Evolutionary conservation across 2,113 vertebrate species (phyloP), one percentile per base, ranked within the genome.

Genomic region (Brevimyrus niger): DNA sequence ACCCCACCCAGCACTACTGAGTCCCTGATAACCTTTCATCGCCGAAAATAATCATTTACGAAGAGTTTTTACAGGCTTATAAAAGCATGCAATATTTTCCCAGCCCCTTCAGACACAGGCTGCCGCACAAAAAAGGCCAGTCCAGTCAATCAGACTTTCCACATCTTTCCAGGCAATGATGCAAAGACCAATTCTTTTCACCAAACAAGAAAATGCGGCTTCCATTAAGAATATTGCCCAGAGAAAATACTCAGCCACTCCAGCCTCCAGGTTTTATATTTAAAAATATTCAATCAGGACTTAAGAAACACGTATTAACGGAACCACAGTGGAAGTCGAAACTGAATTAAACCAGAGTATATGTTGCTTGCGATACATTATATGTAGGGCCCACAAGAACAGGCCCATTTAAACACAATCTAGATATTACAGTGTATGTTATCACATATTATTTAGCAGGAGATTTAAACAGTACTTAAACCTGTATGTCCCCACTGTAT

Each of bases 151-250:
- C 61, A 73, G 87, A 13, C 58, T 73, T 13, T 19, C 61, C 58
- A 73, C 44, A 44, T 58, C 38, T 61, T 61, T 87, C 38, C 86
- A 87, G 17, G 53, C 38, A 38, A 15, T 42, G 53, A 61, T 38
- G 87, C 38, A 88, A 47, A 82, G 31, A 88, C 6, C 76, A 69
- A 7, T 83, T 83, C 44, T 85, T 85, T 85, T 61, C 27, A 89
- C 80, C 48, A 53, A 55, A 55, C 88, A 38, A 23, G 76, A 84
- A 89, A 21, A 84, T 31, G 48, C n/a, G 58, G 50, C 5, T 84
- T 21, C 27, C 31, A 58, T 83, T 88, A 88, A 51, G 7, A 38
- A 82, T 80, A 50, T 7, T 50, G 83, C 83, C 46, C 13, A 85
- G 83, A 87, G 51, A 61, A 61, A 11, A 17, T 38, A 65, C 19